Evolutionary conservation across 64 coral and sea anemone genomes (phyloP).

Genomic region (Pachyseris speciosa): DNA sequence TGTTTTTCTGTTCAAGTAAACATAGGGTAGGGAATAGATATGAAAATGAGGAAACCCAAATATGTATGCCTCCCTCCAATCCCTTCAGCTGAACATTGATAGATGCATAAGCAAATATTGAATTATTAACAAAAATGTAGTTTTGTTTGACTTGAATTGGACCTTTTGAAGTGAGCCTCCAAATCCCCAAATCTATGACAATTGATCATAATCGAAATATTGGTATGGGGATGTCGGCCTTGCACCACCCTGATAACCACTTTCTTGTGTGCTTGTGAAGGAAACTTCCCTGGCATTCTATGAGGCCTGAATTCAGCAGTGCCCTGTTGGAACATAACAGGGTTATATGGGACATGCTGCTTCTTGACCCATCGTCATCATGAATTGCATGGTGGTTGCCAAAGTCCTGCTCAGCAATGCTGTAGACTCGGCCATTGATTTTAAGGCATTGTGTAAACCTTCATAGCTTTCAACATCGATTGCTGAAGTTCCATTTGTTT

Average conservation of each 20-base stretch:
- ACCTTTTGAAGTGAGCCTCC: too few species aligned
- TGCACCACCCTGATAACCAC: neutral
- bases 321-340: neutral
- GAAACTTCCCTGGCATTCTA: neutral
- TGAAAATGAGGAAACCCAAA: too few species aligned
- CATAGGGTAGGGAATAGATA: too few species aligned
- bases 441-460: constrained; percentile 27
- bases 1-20: too few species aligned
- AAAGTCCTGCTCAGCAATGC: constrained; percentile 21
- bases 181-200: neutral
- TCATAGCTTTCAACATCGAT: neutral
- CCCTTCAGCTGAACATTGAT: too few species aligned
- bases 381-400: constrained; percentile 42
- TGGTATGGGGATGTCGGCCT: neutral
- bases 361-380: neutral
- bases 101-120: too few species aligned
- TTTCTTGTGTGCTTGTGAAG: neutral
- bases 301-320: neutral
- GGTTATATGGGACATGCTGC: constrained; percentile 8
- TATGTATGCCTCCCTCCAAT: too few species aligned
- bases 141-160: too few species aligned
- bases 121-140: neutral
- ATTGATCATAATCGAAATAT: neutral
- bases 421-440: constrained; percentile 46
- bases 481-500: constrained; percentile 31